A percentile compares a stretch with the other conserved stretches of the same genome.
phyloP scores from a whole-genome alignment of 2,797 vertebrate genomes.

The Coracias cyanogaster region DNA sequence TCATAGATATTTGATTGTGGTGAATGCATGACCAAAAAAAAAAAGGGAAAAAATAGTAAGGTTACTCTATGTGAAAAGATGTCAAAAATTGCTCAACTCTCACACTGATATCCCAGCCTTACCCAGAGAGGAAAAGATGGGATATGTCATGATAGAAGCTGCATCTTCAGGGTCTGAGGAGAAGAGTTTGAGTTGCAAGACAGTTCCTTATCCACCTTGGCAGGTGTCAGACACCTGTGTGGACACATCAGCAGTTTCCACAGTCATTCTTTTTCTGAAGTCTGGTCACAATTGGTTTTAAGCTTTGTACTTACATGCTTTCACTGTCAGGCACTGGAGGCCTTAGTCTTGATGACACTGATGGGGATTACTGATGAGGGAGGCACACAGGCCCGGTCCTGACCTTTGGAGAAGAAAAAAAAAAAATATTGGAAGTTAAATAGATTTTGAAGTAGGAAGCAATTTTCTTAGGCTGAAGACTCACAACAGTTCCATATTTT shows the following conservation, averaged over 20 bases:
- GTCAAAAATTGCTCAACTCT: not conserved
- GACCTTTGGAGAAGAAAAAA: not conserved
- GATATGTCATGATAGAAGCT: not conserved
- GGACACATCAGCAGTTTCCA: not conserved
- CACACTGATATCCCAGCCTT: not conserved
- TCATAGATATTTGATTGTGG: not conserved
- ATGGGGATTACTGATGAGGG: not conserved
- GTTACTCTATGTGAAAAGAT: not conserved
- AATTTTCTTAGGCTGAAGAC: not conserved
- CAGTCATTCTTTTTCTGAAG: not conserved
- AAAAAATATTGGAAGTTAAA: not conserved
- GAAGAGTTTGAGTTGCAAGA: not conserved
- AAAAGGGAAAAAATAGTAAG: not conserved
- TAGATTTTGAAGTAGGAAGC: not conserved
- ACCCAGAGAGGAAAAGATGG: not conserved
- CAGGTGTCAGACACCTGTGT: not conserved
- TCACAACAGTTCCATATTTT: not conserved
- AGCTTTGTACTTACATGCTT: not conserved
- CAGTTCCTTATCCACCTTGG: not conserved
- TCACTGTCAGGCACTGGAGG: not conserved
- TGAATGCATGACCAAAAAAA: not conserved
- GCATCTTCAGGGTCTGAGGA: not conserved
- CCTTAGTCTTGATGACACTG: not conserved
- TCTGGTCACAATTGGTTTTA: not conserved
- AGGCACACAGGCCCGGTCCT: not conserved